Evolutionary conservation across 2,797 vertebrate genomes (phyloP).

Genomic region (Peromyscus eremicus): DNA sequence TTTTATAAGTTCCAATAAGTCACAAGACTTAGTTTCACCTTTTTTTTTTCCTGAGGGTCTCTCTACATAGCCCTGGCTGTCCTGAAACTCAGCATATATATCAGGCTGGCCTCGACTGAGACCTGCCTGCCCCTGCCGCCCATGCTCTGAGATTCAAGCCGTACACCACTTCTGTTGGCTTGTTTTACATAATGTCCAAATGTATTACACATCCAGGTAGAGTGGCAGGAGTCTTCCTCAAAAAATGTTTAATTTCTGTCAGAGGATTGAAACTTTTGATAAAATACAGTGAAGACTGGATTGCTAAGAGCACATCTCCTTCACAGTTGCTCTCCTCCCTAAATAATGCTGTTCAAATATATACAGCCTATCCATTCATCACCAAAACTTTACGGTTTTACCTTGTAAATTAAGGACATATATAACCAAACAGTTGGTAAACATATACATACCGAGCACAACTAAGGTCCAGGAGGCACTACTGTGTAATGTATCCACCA

Average conservation of each 20-base stretch:
- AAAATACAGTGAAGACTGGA: slow-evolving; percentile 54
- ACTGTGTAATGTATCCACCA: slow-evolving; percentile 93
- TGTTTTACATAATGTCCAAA: slow-evolving; percentile 42
- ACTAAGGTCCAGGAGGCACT: slow-evolving; percentile 87
- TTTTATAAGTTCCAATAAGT: slow-evolving; percentile 38
- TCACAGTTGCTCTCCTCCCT: slow-evolving; percentile 53
- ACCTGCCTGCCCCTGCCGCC: neutral
- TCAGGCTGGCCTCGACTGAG: neutral
- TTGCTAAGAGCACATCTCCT: slow-evolving; percentile 37
- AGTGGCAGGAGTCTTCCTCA: neutral
- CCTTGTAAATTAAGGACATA: slow-evolving; percentile 91
- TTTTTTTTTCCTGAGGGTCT: neutral
- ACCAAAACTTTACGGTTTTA: slow-evolving; percentile 95
- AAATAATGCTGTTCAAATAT: slow-evolving; percentile 49
- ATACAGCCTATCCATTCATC: slow-evolving; percentile 69
- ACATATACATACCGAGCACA: slow-evolving; percentile 94
- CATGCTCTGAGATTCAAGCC: neutral
- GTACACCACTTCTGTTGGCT: neutral
- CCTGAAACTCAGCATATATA: neutral
- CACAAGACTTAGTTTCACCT: slow-evolving; percentile 15
- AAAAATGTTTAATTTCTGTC: slow-evolving; percentile 1
- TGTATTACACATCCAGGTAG: slow-evolving; percentile 15
- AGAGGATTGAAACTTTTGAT: slow-evolving; percentile 39
- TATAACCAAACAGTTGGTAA: slow-evolving; percentile 91
- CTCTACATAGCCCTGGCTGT: neutral